Base-by-base conservation (phyloP, 1,140 invertebrate genomes). In the Manduca sexta region DNA sequence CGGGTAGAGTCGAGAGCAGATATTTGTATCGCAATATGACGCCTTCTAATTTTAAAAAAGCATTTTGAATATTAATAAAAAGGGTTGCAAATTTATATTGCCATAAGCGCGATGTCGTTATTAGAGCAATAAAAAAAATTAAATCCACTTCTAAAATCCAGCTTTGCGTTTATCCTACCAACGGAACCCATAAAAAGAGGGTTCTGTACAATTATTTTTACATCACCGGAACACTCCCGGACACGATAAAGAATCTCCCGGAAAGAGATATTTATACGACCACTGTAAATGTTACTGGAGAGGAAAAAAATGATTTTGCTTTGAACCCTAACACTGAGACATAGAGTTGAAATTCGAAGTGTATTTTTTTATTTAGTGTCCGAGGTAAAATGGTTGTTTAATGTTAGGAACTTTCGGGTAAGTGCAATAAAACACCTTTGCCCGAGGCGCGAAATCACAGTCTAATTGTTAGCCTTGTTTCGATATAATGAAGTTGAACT, bases 181-280 rank as follows among this genome's bases (percentile, higher is more conserved):
- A 49, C 37, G 45, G 38, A 40, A 49, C 43, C 47, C 48, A 45
- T 54, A 51, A 57, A 60, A 50, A 46, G 52, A 50, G 46, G 49
- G 48, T 50, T 47, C 45, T 29, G 39, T 48, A 53, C 50, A 61
- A 57, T 61, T 57, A 61, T 53, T 57, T 57, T 57, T 57, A 56
- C 59, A 61, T 61, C 59, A 42, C 50, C 50, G 51, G 53, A 61
- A 61, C 54, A 43, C 26, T 56, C 49, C 44, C 59, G 59, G 51
- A 57, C 48, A 47, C 54, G 59, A 61, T 57, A 61, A 61, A 61
- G 58, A 56, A 61, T 53, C 46, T 56, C 34, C 59, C 50, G 54
- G 59, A 61, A 60, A 61, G 56, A 57, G 50, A 53, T 61, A 61
- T 61, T 56, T 61, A 60, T 56, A 38, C 46, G 34, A 34, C 39